Evolutionary conservation across 2,888 invertebrate species (phyloP).

Genomic region (Cephalotes varians): DNA sequence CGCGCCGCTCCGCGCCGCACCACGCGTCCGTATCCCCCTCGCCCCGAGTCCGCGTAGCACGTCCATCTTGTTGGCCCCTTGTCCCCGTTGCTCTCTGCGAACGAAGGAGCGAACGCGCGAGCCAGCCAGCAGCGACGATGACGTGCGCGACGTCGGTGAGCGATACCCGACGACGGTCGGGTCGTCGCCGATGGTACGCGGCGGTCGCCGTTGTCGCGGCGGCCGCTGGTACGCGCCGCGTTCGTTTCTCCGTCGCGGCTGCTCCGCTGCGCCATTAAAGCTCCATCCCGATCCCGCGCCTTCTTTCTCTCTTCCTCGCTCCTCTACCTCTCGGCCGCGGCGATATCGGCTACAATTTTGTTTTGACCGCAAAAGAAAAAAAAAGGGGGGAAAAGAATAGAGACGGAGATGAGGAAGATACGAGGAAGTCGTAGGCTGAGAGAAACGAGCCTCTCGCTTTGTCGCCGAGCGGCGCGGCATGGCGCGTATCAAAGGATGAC

Average conservation of each 20-base stretch:
- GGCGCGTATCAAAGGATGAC: conserved; percentile 70
- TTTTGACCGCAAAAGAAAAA: neutral
- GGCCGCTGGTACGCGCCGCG: conserved; percentile 44
- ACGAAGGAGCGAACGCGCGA: neutral
- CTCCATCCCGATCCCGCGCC: conserved; percentile 4
- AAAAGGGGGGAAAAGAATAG: neutral
- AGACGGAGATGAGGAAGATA: too few species aligned
- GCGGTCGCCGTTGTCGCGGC: conserved; percentile 23
- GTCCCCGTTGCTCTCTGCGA: conserved; percentile 80
- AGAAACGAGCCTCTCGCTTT: conserved; percentile 51
- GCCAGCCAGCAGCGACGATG: conserved; percentile 75
- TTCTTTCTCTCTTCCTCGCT: neutral
- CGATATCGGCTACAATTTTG: neutral
- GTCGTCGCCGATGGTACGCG: conserved; percentile 48
- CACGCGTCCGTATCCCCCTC: conserved; percentile 60
- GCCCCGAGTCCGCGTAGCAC: conserved; percentile 73
- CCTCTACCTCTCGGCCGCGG: neutral
- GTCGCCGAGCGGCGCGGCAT: conserved; percentile 4
- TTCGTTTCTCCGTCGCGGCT: conserved; percentile 40
- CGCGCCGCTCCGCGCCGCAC: conserved; percentile 55
- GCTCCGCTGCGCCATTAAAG: conserved; percentile 27
- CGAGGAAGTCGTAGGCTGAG: neutral
- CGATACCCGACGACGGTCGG: conserved; percentile 61
- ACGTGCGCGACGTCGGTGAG: conserved; percentile 68
- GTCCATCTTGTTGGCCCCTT: conserved; percentile 82